A percentile compares a stretch with the other conserved stretches of the same genome.
phyloP scores from a whole-genome alignment of 2,888 invertebrate species.

The Yponomeuta evonymella region DNA sequence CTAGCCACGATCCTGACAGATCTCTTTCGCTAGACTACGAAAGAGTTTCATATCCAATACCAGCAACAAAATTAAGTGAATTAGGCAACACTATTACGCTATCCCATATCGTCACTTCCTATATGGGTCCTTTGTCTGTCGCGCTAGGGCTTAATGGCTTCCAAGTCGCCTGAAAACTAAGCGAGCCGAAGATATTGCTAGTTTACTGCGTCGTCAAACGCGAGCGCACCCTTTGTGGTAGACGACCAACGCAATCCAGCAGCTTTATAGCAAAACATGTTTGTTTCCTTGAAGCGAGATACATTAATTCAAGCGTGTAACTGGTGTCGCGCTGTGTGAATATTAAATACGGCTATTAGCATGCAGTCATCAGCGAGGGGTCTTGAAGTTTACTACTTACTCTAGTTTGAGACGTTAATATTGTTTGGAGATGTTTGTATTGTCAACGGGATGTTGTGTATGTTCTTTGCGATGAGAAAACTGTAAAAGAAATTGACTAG shows the following conservation, averaged over 20 bases:
- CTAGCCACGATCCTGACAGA: too few species aligned
- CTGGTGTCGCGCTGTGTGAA: conserved; percentile 35
- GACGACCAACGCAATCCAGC: conserved; percentile 18
- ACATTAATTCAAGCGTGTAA: conserved; percentile 37
- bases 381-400: neutral
- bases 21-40: too few species aligned
- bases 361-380: neutral
- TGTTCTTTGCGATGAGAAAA: neutral
- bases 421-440: conserved; percentile 18
- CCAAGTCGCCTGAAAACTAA: conserved; percentile 11
- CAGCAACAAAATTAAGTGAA: neutral
- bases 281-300: conserved; percentile 26
- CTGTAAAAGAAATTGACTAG: too few species aligned
- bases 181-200: conserved; percentile 6
- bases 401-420: neutral
- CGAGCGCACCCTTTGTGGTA: neutral
- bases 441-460: neutral
- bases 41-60: too few species aligned
- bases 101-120: neutral
- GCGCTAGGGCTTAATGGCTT: neutral
- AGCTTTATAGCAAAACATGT: conserved; percentile 21
- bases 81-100: neutral
- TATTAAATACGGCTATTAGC: conserved; percentile 24
- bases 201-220: neutral
- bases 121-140: neutral